A percentile compares a stretch with the other conserved stretches of the same genome.
Conservation (phyloP, 1,140 invertebrate species). For the Drosophila bifasciata region DNA sequence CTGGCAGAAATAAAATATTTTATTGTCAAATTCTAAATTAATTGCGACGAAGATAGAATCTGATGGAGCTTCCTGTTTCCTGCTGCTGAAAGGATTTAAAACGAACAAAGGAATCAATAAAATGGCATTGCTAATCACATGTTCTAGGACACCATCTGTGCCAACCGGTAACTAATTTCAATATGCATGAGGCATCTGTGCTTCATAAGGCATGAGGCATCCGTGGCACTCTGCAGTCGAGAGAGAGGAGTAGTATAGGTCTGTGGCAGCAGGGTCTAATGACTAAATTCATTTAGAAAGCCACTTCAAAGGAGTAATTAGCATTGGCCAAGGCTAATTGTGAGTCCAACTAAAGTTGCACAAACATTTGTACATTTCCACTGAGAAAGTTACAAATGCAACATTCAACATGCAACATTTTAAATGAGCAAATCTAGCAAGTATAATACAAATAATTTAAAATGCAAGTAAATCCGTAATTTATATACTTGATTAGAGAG, state of each 20-base stretch:
- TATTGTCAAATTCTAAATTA: constrained; percentile 22
- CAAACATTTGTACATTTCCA: background rate
- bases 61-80: constrained; percentile 34
- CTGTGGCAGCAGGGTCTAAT: too few relatives aligned
- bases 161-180: constrained; percentile 11
- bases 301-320: too few relatives aligned
- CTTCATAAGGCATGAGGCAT: constrained; percentile 31
- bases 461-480: background rate
- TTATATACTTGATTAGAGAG: constrained; percentile 47
- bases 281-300: too few relatives aligned
- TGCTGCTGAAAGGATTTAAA: constrained; percentile 31
- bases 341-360: background rate
- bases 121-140: constrained; percentile 42
- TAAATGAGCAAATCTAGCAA: constrained; percentile 2
- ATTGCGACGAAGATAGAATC: constrained; percentile 11
- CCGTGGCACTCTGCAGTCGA: too few relatives aligned
- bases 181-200: constrained; percentile 30
- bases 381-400: constrained; percentile 1
- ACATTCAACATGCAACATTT: too few relatives aligned
- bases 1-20: constrained; percentile 11
- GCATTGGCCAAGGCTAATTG: background rate
- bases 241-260: too few relatives aligned
- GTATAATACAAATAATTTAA: too few relatives aligned
- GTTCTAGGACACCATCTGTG: constrained; percentile 13
- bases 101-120: constrained; percentile 6